Percentiles rank a stretch among this genome's conserved stretches.
Evolutionary conservation across 2,888 invertebrate species (phyloP).

Genomic region (Villa cingulata): DNA sequence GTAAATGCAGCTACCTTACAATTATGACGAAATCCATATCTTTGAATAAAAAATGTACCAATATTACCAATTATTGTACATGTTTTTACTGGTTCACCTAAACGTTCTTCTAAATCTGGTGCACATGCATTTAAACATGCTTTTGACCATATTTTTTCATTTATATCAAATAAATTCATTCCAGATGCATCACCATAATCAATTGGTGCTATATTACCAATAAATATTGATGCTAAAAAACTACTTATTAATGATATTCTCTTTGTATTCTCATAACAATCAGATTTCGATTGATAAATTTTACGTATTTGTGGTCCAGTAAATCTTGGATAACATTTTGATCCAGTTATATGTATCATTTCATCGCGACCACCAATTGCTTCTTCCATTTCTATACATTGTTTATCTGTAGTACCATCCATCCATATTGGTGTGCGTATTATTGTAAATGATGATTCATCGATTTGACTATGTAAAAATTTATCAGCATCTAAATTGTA

Average conservation of each 20-base stretch:
- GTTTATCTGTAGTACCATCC: conserved; percentile 53
- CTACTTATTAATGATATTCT: conserved; percentile 88
- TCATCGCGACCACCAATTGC: conserved; percentile 50
- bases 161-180: conserved; percentile 87
- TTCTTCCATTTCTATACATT: conserved; percentile 53
- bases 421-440: conserved; percentile 88
- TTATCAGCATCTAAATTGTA: conserved; percentile 52
- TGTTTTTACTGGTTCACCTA: conserved; percentile 62
- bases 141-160: conserved; percentile 59
- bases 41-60: conserved; percentile 64
- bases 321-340: conserved; percentile 44
- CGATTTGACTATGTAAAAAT: conserved; percentile 72
- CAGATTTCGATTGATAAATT: conserved; percentile 54
- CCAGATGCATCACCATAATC: conserved; percentile 90
- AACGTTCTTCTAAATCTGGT: conserved; percentile 54
- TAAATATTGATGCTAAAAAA: conserved; percentile 75
- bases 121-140: conserved; percentile 64
- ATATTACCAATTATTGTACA: conserved; percentile 57
- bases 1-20: conserved; percentile 83
- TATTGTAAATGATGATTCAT: conserved; percentile 60
- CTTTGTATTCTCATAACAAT: conserved; percentile 61
- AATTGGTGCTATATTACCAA: conserved; percentile 79
- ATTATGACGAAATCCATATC: conserved; percentile 68
- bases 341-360: conserved; percentile 33
- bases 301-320: conserved; percentile 91